phyloP scores from a whole-genome alignment of 2,797 vertebrate genomes.

The Glyptemys insculpta region DNA sequence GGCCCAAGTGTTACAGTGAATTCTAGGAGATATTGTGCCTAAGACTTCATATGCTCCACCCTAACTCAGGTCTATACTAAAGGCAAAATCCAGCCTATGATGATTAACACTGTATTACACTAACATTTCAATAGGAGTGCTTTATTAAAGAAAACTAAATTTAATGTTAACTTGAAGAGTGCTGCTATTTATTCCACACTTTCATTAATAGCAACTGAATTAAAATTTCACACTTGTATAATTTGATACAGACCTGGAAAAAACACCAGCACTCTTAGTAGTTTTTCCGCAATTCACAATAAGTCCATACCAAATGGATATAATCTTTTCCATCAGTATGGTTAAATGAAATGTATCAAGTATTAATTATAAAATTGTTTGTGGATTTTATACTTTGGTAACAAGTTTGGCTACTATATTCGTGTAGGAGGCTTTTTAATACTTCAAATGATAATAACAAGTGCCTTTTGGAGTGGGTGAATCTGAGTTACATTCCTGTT shows the following conservation, averaged over 20 bases:
- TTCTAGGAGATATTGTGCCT: background rate
- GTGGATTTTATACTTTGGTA: accelerated
- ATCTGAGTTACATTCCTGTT: background rate
- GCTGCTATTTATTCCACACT: background rate
- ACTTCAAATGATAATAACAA: accelerated
- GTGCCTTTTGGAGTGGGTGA: background rate
- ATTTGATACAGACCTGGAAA: background rate
- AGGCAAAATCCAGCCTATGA: background rate
- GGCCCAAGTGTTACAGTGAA: background rate
- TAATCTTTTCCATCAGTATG: background rate
- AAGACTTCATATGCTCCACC: background rate
- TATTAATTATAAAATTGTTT: background rate
- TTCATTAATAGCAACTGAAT: background rate
- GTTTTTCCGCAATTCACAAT: background rate
- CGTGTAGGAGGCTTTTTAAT: background rate
- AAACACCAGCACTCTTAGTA: background rate
- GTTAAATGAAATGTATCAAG: background rate
- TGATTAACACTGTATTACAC: background rate
- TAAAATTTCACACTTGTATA: background rate
- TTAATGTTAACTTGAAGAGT: background rate
- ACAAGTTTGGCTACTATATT: background rate
- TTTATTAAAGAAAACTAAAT: background rate
- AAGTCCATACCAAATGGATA: background rate
- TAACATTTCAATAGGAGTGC: background rate
- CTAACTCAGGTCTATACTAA: background rate